Conservation (phyloP, 2,113 vertebrate genomes). For the Panthera uncia region DNA sequence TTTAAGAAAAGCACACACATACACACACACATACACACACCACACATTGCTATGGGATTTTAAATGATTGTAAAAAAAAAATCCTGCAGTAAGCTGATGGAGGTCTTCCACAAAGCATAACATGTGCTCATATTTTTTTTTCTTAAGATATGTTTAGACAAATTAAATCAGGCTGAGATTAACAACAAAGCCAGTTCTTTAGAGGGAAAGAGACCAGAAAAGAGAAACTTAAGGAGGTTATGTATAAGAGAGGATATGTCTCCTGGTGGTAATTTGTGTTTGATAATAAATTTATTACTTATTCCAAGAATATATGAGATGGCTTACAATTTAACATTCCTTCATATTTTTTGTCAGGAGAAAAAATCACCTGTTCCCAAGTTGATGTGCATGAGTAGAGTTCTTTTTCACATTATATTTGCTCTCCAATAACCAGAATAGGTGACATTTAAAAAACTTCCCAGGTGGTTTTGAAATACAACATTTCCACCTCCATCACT, state of each 20-base stretch:
- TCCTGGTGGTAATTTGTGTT: neutral
- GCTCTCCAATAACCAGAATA: neutral
- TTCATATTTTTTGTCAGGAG: neutral
- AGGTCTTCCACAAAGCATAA: neutral
- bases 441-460: neutral
- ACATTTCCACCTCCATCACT: neutral
- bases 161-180: neutral
- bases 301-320: neutral
- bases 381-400: neutral
- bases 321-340: neutral
- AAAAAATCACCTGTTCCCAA: neutral
- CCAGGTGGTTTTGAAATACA: neutral
- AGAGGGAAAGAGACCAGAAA: neutral
- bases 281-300: neutral
- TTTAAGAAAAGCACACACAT: neutral
- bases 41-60: neutral
- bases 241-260: neutral
- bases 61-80: neutral
- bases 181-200: neutral
- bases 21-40: neutral
- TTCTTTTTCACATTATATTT: neutral
- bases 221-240: neutral
- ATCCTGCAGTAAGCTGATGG: neutral
- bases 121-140: neutral
- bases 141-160: neutral